These are phyloP conservation scores for Hydraecia micacea DNA, from an alignment of 2,888 invertebrate genomes.

Conservation along the genomic window DNA sequence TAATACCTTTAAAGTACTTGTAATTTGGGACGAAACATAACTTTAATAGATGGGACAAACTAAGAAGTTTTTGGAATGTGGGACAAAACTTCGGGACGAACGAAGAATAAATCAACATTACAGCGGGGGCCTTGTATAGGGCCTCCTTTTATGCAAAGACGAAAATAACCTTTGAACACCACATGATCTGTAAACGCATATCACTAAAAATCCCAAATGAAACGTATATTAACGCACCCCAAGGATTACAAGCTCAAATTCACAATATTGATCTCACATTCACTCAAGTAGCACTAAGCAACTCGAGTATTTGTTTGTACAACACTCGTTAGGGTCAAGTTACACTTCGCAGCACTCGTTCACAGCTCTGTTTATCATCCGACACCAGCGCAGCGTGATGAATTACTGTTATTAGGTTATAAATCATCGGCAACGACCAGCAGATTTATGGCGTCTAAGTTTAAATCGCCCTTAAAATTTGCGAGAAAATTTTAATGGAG, in stretches of 20 bases:
- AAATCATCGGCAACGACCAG: constrained; percentile 36
- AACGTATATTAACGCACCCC: too few relatives aligned
- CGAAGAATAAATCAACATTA: too few relatives aligned
- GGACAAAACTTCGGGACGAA: too few relatives aligned
- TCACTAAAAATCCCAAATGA: too few relatives aligned
- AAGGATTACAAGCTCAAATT: constrained; percentile 13
- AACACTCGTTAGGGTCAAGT: constrained; percentile 53
- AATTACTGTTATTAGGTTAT: constrained; percentile 54
- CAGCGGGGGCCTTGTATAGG: too few relatives aligned
- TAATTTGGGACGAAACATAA: too few relatives aligned
- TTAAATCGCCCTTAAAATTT: constrained; percentile 49
- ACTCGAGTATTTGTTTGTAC: constrained; percentile 34
- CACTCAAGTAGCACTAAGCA: constrained; percentile 29
- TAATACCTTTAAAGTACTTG: too few relatives aligned
- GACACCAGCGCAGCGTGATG: constrained; percentile 40
- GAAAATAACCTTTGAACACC: too few relatives aligned
- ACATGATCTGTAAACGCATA: too few relatives aligned
- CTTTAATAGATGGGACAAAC: too few relatives aligned
- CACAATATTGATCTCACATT: constrained; percentile 50
- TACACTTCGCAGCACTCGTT: constrained; percentile 49
- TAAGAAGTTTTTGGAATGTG: too few relatives aligned
- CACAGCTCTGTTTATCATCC: constrained; percentile 40
- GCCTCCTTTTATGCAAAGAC: too few relatives aligned
- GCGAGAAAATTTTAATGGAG: neutral
- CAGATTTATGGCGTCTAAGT: constrained; percentile 41